Evolutionary conservation across 2,797 vertebrate genomes (phyloP).

Genomic region (Lepidocolaptes lacrymiger): DNA sequence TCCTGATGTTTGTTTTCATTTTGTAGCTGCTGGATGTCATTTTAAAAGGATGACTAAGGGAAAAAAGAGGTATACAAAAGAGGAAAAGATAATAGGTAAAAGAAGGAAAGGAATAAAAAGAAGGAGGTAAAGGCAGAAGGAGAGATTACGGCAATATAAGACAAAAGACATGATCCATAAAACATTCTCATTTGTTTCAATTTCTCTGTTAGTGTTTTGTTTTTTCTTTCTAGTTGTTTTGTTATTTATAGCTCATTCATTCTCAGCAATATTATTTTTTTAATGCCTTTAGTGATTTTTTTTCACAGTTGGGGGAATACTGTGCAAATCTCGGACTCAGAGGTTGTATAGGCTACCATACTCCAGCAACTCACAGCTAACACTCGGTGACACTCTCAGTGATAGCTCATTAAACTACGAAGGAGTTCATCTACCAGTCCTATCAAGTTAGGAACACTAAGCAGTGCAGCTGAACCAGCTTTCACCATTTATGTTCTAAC

Average conservation of each 20-base stretch:
- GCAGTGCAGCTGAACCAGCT: neutral
- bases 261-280: neutral
- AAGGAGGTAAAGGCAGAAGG: neutral
- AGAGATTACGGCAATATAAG: neutral
- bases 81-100: neutral
- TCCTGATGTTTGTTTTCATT: neutral
- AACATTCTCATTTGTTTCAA: neutral
- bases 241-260: neutral
- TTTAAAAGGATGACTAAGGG: conserved; percentile 41
- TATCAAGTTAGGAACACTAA: neutral
- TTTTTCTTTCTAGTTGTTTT: neutral
- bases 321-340: neutral
- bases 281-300: neutral
- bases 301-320: neutral
- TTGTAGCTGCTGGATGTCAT: conserved; percentile 27
- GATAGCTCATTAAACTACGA: neutral
- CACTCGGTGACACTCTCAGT: neutral
- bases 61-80: conserved; percentile 24
- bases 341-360: neutral
- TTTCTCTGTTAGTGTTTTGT: neutral
- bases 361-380: neutral
- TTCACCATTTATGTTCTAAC: neutral
- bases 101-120: neutral
- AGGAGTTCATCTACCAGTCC: neutral
- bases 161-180: neutral